Percentiles rank a stretch among this genome's conserved stretches.
These are phyloP conservation scores for Tauraco erythrolophus DNA, from an alignment of 2,113 vertebrate species.

Conservation along the genomic window DNA sequence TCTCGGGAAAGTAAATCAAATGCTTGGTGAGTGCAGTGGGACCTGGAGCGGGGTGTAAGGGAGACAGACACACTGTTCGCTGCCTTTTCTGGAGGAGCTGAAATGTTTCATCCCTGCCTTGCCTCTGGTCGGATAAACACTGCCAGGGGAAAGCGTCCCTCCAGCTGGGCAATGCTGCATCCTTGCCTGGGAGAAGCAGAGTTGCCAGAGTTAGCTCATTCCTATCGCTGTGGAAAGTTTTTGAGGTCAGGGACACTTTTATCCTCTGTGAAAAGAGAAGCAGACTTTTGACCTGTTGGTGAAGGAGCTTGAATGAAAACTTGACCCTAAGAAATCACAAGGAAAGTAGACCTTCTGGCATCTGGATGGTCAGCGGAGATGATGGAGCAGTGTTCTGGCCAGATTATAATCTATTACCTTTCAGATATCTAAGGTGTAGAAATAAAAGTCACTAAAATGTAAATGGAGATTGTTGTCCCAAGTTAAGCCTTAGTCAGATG, in stretches of 20 bases:
- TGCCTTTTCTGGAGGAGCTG: background rate
- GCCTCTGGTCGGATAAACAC: background rate
- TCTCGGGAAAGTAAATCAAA: rapidly evolving
- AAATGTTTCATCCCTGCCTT: background rate
- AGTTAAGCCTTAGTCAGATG: background rate
- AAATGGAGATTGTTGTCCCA: background rate
- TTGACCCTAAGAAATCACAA: background rate
- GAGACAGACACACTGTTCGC: rapidly evolving
- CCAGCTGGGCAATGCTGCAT: background rate
- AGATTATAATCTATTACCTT: background rate
- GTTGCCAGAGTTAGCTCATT: background rate
- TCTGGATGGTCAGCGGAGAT: background rate
- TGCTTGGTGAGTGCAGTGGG: rapidly evolving
- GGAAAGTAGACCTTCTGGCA: background rate
- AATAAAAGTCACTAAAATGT: background rate
- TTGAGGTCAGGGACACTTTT: background rate
- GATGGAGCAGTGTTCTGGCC: background rate
- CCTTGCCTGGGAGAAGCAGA: background rate
- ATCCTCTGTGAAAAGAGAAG: background rate
- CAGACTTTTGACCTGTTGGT: background rate
- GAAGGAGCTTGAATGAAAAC: background rate
- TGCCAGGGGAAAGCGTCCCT: rapidly evolving
- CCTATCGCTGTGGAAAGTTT: rapidly evolving
- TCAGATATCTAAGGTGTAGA: background rate
- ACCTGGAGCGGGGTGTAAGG: too few species aligned